Evolutionary conservation across 2,888 invertebrate genomes (phyloP).

Genomic region (Cantharis rustica): DNA sequence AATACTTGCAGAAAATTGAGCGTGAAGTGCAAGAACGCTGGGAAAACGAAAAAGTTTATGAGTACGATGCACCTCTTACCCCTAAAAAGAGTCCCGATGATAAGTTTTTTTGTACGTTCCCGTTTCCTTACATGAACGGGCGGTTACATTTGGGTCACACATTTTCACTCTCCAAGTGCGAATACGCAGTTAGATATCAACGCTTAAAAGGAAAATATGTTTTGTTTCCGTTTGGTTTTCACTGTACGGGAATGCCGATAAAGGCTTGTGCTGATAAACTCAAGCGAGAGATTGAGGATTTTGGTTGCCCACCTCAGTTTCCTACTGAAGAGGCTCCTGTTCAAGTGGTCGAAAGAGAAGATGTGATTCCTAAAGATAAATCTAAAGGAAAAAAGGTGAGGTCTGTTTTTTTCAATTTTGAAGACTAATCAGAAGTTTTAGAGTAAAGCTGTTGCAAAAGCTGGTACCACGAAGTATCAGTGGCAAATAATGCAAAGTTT

Average conservation of each 20-base stretch:
- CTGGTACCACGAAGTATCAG: slow-evolving; percentile 88
- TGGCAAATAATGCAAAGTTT: slow-evolving; percentile 99
- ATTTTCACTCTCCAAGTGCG: slow-evolving; percentile 96
- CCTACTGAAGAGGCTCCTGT: slow-evolving; percentile 64
- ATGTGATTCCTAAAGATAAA: slow-evolving; percentile 76
- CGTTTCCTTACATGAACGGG: slow-evolving; percentile 99
- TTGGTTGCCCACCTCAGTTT: slow-evolving; percentile 91
- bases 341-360: slow-evolving; percentile 58
- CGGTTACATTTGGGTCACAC: slow-evolving; percentile 96
- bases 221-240: slow-evolving; percentile 97
- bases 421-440: slow-evolving; percentile 46
- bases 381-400: slow-evolving; percentile 85
- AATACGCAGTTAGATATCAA: slow-evolving; percentile 93
- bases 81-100: slow-evolving; percentile 65
- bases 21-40: slow-evolving; percentile 83
- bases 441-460: slow-evolving; percentile 94
- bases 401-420: not conserved
- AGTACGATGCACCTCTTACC: slow-evolving; percentile 76
- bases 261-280: slow-evolving; percentile 99
- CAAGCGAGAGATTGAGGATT: slow-evolving; percentile 88
- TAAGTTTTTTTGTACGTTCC: slow-evolving; percentile 94
- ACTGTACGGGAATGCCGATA: slow-evolving; percentile 99
- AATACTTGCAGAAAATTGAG: slow-evolving; percentile 90
- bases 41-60: slow-evolving; percentile 79
- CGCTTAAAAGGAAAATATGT: slow-evolving; percentile 89